These are phyloP conservation scores for Paracentrotus lividus DNA, from an alignment of 53 echinoderm and acorn worm genomes.

Conservation along the genomic window DNA sequence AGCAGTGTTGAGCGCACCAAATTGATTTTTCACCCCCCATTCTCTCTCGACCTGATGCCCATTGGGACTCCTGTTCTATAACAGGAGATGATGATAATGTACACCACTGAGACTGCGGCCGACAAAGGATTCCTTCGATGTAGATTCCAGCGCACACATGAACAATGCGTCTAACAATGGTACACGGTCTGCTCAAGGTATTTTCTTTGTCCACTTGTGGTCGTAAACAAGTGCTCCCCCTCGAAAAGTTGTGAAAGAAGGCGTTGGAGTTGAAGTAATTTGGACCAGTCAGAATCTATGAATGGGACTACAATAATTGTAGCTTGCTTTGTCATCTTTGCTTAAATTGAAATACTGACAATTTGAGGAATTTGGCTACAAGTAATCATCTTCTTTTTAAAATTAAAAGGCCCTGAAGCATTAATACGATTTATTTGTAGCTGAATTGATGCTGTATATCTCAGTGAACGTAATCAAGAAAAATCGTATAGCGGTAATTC, in stretches of 20 bases:
- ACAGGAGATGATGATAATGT: constrained; percentile 8
- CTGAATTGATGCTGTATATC: background rate
- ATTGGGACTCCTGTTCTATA: constrained; percentile 28
- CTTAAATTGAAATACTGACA: constrained; percentile 39
- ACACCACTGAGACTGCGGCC: background rate
- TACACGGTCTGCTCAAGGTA: constrained; percentile 13
- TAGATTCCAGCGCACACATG: constrained; percentile 39
- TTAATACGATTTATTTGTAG: background rate
- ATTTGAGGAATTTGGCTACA: constrained; percentile 26
- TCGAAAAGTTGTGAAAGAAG: constrained; percentile 33
- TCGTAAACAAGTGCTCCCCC: constrained; percentile 60
- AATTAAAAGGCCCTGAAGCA: background rate
- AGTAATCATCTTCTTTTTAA: background rate
- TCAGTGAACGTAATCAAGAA: background rate
- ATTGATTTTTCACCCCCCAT: constrained; percentile 62
- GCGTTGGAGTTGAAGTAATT: constrained; percentile 44
- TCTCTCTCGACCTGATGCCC: constrained; percentile 57
- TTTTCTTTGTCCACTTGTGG: constrained; percentile 47
- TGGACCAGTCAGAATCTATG: constrained; percentile 23
- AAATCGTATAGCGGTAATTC: background rate
- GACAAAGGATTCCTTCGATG: constrained; percentile 24
- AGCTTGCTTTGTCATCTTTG: constrained; percentile 26
- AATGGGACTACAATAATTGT: constrained; percentile 35
- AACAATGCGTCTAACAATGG: constrained; percentile 51
- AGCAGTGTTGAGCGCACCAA: constrained; percentile 35